Percentiles rank a stretch among this genome's conserved stretches.
Evolutionary conservation across 2,888 invertebrate species (phyloP).

Genomic region (Drosophila yooni): DNA sequence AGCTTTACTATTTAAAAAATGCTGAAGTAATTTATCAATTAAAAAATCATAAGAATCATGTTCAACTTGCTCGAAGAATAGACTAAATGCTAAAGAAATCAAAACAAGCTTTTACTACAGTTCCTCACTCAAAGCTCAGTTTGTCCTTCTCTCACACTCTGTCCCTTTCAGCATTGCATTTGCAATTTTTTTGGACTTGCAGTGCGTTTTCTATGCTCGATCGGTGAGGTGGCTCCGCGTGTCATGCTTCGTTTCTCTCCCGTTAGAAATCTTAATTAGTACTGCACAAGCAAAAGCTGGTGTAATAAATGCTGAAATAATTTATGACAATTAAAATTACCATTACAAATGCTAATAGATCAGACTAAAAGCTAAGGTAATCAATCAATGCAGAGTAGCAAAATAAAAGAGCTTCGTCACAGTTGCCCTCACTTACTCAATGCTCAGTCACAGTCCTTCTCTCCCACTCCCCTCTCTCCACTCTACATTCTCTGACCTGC

Average conservation of each 20-base stretch:
- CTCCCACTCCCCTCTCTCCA: neutral
- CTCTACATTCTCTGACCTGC: neutral
- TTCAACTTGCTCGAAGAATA: neutral
- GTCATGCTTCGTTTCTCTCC: conserved; percentile 2
- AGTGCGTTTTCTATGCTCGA: conserved; percentile 53
- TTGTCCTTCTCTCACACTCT: conserved; percentile 18
- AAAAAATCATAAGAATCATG: neutral
- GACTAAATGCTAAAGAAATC: neutral
- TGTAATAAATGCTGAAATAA: conserved; percentile 6
- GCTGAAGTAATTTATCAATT: neutral
- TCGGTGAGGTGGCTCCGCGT: conserved; percentile 34
- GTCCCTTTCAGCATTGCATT: conserved; percentile 25
- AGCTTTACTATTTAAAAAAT: neutral
- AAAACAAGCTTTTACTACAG: conserved; percentile 7
- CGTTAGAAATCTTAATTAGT: conserved; percentile 13
- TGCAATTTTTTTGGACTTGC: conserved; percentile 39
- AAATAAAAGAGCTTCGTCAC: conserved; percentile 9
- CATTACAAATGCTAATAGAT: neutral
- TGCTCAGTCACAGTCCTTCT: conserved; percentile 4
- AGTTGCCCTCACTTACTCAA: neutral
- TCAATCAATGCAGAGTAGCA: neutral
- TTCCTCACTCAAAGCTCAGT: neutral
- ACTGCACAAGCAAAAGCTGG: conserved; percentile 16
- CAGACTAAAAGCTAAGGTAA: neutral
- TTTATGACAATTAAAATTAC: neutral